Conservation (phyloP, 2,797 vertebrate genomes). For the Gallinago solitaria region DNA sequence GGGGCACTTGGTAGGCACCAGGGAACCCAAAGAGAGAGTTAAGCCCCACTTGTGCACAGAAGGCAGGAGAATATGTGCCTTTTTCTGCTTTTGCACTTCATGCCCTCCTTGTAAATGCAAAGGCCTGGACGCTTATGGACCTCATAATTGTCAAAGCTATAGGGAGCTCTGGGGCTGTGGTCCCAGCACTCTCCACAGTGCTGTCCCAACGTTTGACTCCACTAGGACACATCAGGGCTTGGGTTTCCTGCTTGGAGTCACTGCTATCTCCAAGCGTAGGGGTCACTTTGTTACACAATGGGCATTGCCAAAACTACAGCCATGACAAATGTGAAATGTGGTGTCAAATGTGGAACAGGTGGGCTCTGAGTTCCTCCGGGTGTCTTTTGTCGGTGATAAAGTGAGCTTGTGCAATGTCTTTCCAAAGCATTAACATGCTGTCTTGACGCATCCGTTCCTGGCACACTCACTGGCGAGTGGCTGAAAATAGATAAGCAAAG, state of each 20-base stretch:
- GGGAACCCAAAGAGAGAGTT: background rate
- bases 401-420: background rate
- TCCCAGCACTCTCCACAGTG: background rate
- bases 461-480: background rate
- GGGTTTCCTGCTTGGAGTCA: background rate
- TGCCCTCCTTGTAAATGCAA: background rate
- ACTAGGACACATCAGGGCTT: background rate
- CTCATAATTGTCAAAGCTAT: background rate
- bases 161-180: background rate
- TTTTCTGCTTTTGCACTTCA: background rate
- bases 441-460: background rate
- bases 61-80: background rate
- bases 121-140: background rate
- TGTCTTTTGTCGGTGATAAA: background rate
- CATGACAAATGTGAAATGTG: background rate
- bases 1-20: background rate
- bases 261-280: background rate
- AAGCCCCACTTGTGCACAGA: background rate
- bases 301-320: background rate
- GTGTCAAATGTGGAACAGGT: background rate
- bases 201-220: background rate
- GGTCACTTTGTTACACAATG: background rate
- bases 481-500: constrained; percentile 6
- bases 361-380: background rate
- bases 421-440: background rate